Base-by-base conservation (phyloP, 2,888 invertebrate genomes). In the Nomada fabriciana region DNA sequence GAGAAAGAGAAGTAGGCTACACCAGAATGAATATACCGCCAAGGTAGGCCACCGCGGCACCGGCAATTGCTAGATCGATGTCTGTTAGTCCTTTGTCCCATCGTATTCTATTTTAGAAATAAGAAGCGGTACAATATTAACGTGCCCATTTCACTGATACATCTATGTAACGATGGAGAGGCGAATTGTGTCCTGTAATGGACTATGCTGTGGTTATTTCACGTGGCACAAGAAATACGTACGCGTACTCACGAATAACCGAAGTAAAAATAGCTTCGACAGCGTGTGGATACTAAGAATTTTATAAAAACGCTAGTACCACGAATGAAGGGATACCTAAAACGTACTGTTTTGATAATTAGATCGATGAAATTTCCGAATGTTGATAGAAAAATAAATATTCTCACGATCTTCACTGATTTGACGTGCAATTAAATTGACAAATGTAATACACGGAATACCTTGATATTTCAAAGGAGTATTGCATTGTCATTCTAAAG, bases 1-100 rank as follows among this genome's bases (percentile, higher is more conserved):
- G 52, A 64, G 71, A 65, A n/a, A 72, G 50, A 82, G 76, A 87
- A 86, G 82, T 87, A 84, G 86, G 80, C 71, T 88, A 79, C 71
- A 69, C 70, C 72, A 65, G 73, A 73, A 84, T 29, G 78, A 84
- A 72, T 68, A 76, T 78, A 70, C 67, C 63, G 55, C 61, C 20
- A 55, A 80, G 76, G 78, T 82, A 78, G 80, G 68, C 78, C 73
- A 67, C 75, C 61, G 43, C 47, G 42, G 65, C 70, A 74, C 79
- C 78, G 61, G 67, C 43, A 42, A 76, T 65, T 25, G 7, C 29
- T 18, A 69, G 80, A 82, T 87, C 88, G 60, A 86, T 87, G 73
- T 75, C 75, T 61, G 76, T 82, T 76, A 63, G 53, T 76, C 53
- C 50, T 63, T 29, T 69, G 64, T 43, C 73, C 29, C 64, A 50